Evolutionary conservation across 2,888 invertebrate genomes (phyloP).

Genomic region (Masnerella sp.): DNA sequence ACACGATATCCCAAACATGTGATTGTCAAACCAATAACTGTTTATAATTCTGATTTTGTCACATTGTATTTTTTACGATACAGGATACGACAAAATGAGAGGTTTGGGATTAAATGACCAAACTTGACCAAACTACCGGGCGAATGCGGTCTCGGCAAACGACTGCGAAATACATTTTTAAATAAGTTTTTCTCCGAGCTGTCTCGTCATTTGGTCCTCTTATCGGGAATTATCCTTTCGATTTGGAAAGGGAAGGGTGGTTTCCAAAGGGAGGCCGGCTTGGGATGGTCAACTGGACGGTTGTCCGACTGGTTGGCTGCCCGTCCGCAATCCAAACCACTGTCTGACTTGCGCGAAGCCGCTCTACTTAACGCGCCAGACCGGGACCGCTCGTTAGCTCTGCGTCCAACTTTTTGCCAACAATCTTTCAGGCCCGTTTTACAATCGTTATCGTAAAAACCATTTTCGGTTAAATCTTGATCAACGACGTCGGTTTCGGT

Average conservation of each 20-base stretch:
- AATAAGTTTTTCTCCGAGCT: conserved; percentile 75
- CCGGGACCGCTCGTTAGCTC: conserved; percentile 7
- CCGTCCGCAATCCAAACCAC: conserved; percentile 65
- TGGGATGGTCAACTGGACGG: conserved; percentile 53
- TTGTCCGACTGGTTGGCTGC: conserved; percentile 59
- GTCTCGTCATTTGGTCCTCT: conserved; percentile 74
- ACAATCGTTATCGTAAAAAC: no score
- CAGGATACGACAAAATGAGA: no score
- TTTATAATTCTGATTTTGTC: no score
- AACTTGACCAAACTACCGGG: no score
- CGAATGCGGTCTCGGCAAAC: conserved; percentile 63
- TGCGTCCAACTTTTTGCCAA: neutral
- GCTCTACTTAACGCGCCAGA: conserved; percentile 72
- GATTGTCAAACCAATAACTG: no score
- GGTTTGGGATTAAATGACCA: no score
- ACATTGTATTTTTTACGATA: no score
- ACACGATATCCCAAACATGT: no score
- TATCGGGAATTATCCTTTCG: conserved; percentile 77
- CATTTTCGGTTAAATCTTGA: no score
- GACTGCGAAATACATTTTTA: conserved; percentile 77
- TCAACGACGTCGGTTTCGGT: conserved; percentile 24
- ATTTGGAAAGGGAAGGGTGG: conserved; percentile 72
- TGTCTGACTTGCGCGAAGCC: conserved; percentile 73
- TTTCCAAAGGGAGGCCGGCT: conserved; percentile 72
- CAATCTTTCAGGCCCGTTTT: no score